Base-by-base conservation (phyloP, 2,888 invertebrate species). In the Agrilus cyanescens region DNA sequence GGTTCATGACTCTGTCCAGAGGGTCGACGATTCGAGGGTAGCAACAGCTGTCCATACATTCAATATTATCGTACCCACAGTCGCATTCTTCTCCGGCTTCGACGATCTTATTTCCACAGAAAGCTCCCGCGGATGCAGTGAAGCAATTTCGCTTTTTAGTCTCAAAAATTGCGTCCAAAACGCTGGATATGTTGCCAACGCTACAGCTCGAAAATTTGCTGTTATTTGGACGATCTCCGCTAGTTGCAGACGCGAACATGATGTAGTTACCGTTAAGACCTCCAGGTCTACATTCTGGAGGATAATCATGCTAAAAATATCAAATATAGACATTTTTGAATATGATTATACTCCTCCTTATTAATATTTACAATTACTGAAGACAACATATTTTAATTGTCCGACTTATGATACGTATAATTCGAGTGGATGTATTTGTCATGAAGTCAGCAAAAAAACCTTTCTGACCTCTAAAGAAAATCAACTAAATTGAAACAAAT, bases 161-260 rank as follows among this genome's bases (percentile, higher is more conserved):
- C 59, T 88, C 87, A 47, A 88, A 80, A 32, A 97, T 85, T 2
- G 94, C 91, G 62, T 94, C 88, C 16, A 97, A 69, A 1, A 97
- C 95, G 50, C 86, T 84, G 45, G 93, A 91, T 59, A 97, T 95
- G 69, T 96, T 97, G 47, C 88, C 85, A 48, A 91, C 79, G 56
- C 93, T 94, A 69, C 98, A 98, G 14, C 80, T 76, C 1, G 93
- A 94, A 74, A 99, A 99, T 62, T 90, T 86, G 58, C 93, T 94
- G 70, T 99, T 99, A 73, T 98, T 97, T 8, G 89, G 87, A 41
- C 94, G 80, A 71, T 97, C 96, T 39, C 98, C 98, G 48, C 93
- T 93, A 0, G 98, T 99, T 7, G 98, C 98, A 38, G 95, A 95
- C 12, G 96, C 94, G 68, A 96, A 99, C 98, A 99, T 99, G 58